Evolutionary conservation across 2,797 vertebrate genomes (phyloP).

Genomic region (Chrysocyon brachyurus): DNA sequence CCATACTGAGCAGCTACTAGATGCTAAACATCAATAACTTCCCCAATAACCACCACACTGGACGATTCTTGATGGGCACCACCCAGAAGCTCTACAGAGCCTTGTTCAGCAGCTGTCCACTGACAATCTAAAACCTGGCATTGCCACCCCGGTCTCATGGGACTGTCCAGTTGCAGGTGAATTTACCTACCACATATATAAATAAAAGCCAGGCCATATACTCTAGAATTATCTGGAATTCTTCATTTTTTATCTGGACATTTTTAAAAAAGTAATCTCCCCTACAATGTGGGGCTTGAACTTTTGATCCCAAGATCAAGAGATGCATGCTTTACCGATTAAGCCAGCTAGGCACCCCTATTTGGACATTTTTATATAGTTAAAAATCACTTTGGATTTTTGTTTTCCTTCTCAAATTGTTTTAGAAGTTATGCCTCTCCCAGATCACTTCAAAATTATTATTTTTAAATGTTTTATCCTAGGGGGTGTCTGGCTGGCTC

Average conservation of each 20-base stretch:
- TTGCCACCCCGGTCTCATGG: neutral
- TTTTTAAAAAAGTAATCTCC: neutral
- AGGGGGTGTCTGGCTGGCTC: neutral
- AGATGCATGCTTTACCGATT: neutral
- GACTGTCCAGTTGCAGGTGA: neutral
- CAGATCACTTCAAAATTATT: constrained; percentile 29
- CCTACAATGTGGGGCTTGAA: neutral
- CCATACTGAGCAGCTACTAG: neutral
- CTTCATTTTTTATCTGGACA: too few species aligned
- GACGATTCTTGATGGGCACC: neutral
- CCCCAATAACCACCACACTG: neutral
- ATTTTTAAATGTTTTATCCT: constrained; percentile 39
- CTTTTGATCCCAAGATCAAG: neutral
- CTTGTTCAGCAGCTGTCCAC: neutral
- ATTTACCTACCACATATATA: neutral
- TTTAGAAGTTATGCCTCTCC: constrained; percentile 12
- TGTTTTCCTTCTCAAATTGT: constrained; percentile 63
- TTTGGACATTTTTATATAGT: neutral
- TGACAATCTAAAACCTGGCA: neutral
- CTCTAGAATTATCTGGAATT: neutral
- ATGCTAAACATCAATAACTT: neutral
- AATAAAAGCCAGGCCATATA: neutral
- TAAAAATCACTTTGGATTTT: constrained; percentile 30
- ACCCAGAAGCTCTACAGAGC: neutral
- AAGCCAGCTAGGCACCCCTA: neutral